Base-by-base conservation (phyloP, 2,888 invertebrate genomes). In the Hydroisotoma schaefferi region DNA sequence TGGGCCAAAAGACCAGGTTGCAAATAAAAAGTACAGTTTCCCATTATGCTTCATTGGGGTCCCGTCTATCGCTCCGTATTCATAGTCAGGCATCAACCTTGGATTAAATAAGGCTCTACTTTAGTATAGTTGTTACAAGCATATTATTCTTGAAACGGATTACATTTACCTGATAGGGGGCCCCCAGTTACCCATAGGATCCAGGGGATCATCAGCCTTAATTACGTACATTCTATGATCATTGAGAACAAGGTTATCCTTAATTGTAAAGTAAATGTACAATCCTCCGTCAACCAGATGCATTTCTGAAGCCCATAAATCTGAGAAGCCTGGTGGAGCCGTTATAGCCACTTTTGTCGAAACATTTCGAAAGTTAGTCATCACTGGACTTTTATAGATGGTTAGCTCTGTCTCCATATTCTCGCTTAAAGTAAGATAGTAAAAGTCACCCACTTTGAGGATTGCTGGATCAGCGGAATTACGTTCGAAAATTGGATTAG, bases 251-350 rank as follows among this genome's bases (percentile, higher is more conserved):
- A 28, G 40, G 15, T 46, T 27, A 5, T 33, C 23, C 26, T 47
- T 8, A 55, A 60, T 60, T 40, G 59, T 58, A 37, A 67, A 67
- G 40, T 67, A 61, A 54, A 67, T 61, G 52, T 64, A 68, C 8
- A 68, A 40, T 15, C 59, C 55, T 18, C 64, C 66, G 27, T 66
- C 38, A 1, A 68, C 59, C 20, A 47, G 2, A 44, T 68, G 68
- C 62, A 68, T 68, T 59, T 68, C 68, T n/a, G 58, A 57, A 1
- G 61, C 63, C 67, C 67, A 67, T 1, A 67, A 44, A 37, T 67
- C 59, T 0, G 53, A 53, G 40, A 44, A 65, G 20, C 63, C 61
- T 27, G 26, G 37, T 1, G 67, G 64, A 15, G 62, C 59, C 6
- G 4, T 22, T 37, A 56, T 63, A 38, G 59, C 61, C 10, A 65